Percentiles rank a stretch among this genome's conserved stretches.
phyloP scores from a whole-genome alignment of 2,113 vertebrate species.

The Tenebrosternarchus preto region DNA sequence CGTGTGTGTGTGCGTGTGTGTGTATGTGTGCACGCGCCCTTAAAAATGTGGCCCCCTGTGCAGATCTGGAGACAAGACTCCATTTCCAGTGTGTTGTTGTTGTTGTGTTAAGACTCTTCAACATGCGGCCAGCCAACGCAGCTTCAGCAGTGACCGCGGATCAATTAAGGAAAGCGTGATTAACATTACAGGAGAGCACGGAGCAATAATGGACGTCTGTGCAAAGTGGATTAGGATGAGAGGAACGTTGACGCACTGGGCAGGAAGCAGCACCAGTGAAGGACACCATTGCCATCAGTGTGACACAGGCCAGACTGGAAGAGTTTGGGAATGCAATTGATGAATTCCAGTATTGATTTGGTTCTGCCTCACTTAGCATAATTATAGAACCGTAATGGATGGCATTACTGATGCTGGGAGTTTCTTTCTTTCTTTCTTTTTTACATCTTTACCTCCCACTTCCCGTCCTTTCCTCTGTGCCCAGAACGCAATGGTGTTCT shows the following conservation, averaged over 20 bases:
- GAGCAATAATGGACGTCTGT: constrained; percentile 74
- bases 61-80: constrained; percentile 24
- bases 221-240: constrained; percentile 73
- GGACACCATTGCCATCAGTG: constrained; percentile 77
- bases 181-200: constrained; percentile 73
- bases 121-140: constrained; percentile 38
- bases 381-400: constrained; percentile 94
- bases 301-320: constrained; percentile 78
- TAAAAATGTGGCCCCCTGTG: neutral
- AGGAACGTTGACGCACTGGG: constrained; percentile 66
- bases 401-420: constrained; percentile 79
- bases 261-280: constrained; percentile 74
- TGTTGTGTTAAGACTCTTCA: constrained; percentile 38
- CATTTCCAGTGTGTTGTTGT: constrained; percentile 37
- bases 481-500: neutral
- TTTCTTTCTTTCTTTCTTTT: constrained; percentile 36
- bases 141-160: constrained; percentile 59
- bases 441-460: constrained; percentile 19
- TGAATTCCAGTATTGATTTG: constrained; percentile 94
- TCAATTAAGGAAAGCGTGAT: constrained; percentile 78
- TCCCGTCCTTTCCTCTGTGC: constrained; percentile 69
- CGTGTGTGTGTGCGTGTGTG: constrained; percentile 24
- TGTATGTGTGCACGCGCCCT: constrained; percentile 8
- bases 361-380: constrained; percentile 96
- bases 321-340: constrained; percentile 84